Evolutionary conservation across 2,113 vertebrate genomes (phyloP), one percentile per base, ranked within the genome.

Genomic region (Takifugu bimaculatus): DNA sequence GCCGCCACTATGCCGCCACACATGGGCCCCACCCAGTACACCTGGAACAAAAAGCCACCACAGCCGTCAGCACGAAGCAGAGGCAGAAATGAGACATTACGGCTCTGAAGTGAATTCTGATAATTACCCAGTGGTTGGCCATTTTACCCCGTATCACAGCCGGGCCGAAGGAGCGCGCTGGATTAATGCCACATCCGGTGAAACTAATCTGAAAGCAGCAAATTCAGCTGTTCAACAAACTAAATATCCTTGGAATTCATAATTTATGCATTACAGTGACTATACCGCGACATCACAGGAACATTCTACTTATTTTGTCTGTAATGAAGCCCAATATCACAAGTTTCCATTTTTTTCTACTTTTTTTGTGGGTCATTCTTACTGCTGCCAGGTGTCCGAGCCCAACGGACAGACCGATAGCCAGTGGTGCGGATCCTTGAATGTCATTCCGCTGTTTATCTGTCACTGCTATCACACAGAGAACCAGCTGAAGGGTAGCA

Each of bases 111-210:
- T 7, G 32, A 44, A 4, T 26, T 2, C 43, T 63, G 39, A 58
- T 10, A 29, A 39, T 90, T 86, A 96, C 94, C 94, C 94, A 96
- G 83, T 94, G 94, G 45, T 94, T 63, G 13, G 60, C 28, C 65
- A 95, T 96, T 50, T 91, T 50, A 15, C 60, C 70, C 0, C 79
- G 65, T 49, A 96, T 85, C 70, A 95, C 47, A 0, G 94, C 93
- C 0, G 94, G 92, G 14, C 94, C 94, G 0, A 96, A 96, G 29
- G 94, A 95, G 12, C 92, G 90, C 26, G 93, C 94, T 0, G 95
- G 95, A 70, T 95, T 95, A 50, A 96, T 96, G 3, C 94, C 91
- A 29, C 95, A 96, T 35, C 93, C 94, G 0, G 94, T 94, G 80
- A 92, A 96, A 66, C 94, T 93, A 1, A 98, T 96, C 94, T 97